Base-by-base conservation (phyloP, 1,140 invertebrate species). In the Lordiphosa mommai region DNA sequence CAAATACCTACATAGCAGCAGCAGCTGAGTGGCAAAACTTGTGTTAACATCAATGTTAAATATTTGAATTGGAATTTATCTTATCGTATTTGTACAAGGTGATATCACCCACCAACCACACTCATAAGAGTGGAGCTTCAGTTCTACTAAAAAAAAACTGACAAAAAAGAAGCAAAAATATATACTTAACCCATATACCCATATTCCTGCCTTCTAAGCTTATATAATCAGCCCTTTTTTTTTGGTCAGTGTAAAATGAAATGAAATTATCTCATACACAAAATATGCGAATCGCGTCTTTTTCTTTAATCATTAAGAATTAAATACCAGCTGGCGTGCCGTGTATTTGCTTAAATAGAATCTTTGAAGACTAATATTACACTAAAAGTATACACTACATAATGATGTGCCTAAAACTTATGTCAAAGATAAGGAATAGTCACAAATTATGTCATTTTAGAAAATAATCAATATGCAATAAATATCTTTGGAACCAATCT, bases 21-120 rank as follows among this genome's bases (percentile, higher is more conserved):
- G 37, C 40, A 53, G 48, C 51, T 63, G 71, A 77, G 72, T 84
- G 71, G 66, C 77, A 64, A 82, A 80, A 76, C 66, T 76, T 80
- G 71, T 82, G 77, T 84, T 84, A 82, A 82, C 82, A 68, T 55
- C 58, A 76, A 64, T 82, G 77, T 84, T 72, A 82, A 82, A 82
- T 82, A 82, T 82, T 82, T 82, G 77, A 68, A 48, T 56, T 76
- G 10, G 61, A 82, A 68, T 84, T 80, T 84, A 76, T 82, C 76
- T 82, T 82, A 82, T 82, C 76, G 29, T 73, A 72, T 79, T 65
- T 79, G 64, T 61, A 69, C 51, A 60, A 20, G 60, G 34, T 72
- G 69, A 65, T 72, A 72, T 64, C 67, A 71, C 47, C 41, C 29
- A 30, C 12, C 38, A 23, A 55, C 41, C 59, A 37, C 30, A 13